phyloP scores from a whole-genome alignment of 2,797 vertebrate species.

The Cynodonichthys magdalenae region DNA sequence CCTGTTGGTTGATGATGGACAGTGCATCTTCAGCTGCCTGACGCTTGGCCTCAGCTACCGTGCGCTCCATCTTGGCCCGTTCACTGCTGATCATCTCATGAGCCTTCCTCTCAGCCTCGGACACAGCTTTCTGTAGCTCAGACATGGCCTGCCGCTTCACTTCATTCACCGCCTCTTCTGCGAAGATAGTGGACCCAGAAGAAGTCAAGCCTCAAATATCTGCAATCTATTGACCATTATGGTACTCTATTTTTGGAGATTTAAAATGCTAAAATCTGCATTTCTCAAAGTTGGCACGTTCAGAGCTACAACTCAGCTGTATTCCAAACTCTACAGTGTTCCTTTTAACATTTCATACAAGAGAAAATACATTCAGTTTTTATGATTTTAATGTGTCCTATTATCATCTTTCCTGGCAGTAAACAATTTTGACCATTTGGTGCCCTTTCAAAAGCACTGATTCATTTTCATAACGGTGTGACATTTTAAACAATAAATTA shows the following conservation, averaged over 20 bases:
- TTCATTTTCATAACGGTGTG: background rate
- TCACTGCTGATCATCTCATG: slow-evolving; percentile 96
- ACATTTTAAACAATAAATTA: background rate
- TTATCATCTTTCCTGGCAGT: background rate
- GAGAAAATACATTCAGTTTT: background rate
- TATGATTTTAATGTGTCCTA: background rate
- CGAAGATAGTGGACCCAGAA: slow-evolving; percentile 65
- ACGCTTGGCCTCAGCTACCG: slow-evolving; percentile 93
- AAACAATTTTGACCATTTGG: background rate
- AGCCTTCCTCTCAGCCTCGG: slow-evolving; percentile 96
- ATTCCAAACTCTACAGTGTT: no score
- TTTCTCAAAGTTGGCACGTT: background rate
- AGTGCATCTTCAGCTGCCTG: slow-evolving; percentile 95
- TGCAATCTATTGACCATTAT: slow-evolving; percentile 43
- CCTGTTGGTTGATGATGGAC: slow-evolving; percentile 95
- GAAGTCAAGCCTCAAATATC: slow-evolving; percentile 60
- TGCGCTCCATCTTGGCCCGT: slow-evolving; percentile 97
- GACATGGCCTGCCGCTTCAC: slow-evolving; percentile 99
- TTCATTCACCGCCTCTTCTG: slow-evolving; percentile 98
- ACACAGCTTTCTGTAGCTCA: slow-evolving; percentile 96
- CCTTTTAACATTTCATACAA: background rate
- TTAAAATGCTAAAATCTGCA: background rate
- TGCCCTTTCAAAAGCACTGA: background rate
- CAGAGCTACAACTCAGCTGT: no score
- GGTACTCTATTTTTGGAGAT: no score